Conservation (phyloP, 1,140 invertebrate species). For the Helicorthomorpha holstii region DNA sequence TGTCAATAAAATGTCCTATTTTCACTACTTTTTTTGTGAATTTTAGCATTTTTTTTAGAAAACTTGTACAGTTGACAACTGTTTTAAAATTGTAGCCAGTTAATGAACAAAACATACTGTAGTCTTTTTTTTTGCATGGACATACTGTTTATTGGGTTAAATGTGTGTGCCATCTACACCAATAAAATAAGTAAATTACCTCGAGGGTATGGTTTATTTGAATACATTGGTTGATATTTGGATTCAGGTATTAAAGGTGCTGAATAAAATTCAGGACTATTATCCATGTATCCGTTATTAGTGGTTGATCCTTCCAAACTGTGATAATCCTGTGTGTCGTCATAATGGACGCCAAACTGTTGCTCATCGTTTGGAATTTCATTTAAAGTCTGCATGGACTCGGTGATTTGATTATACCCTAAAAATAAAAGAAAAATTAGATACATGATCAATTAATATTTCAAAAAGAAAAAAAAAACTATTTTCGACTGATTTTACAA, state of each 20-base stretch:
- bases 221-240: constrained; percentile 21
- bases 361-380: constrained; percentile 17
- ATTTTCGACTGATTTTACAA: background rate
- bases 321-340: constrained; percentile 50
- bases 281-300: constrained; percentile 30
- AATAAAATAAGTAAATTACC: constrained; percentile 7
- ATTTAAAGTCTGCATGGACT: constrained; percentile 22
- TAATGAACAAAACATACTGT: too few species aligned
- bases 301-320: constrained; percentile 30
- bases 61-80: too few species aligned
- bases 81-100: too few species aligned
- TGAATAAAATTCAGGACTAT: constrained; percentile 57
- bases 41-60: too few species aligned
- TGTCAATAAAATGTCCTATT: too few species aligned
- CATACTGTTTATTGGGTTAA: too few species aligned
- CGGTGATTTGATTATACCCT: constrained; percentile 26
- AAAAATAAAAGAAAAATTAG: background rate
- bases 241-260: constrained; percentile 27
- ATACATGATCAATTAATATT: background rate
- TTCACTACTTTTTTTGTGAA: too few species aligned
- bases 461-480: background rate
- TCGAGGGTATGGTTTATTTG: constrained; percentile 12
- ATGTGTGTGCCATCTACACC: too few species aligned
- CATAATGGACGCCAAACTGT: constrained; percentile 27
- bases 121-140: too few species aligned